Evolutionary conservation across 2,113 vertebrate genomes (phyloP), one percentile per base, ranked within the genome.

Genomic region (Cnemophilus loriae): DNA sequence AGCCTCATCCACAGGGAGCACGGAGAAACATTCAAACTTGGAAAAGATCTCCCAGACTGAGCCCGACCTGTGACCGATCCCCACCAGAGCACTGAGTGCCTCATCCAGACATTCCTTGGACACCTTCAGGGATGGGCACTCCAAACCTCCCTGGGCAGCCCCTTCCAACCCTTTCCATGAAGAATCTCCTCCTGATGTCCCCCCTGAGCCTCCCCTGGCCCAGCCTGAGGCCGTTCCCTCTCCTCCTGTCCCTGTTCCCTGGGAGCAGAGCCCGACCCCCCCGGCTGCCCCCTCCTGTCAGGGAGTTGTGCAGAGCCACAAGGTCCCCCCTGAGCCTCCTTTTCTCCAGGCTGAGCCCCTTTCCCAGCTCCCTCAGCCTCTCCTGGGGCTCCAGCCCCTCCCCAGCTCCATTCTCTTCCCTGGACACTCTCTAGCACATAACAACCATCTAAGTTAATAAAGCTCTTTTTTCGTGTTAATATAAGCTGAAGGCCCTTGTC

Each of bases 71-170:
- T 2, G 44, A 13, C 5, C 0, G 0, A 52, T 37, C 26, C 80
- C 16, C 56, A 32, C 2, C 5, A 3, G 16, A 32, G 39, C 33
- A 1, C 27, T 22, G 47, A 53, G 75, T 2, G 65, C 7, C 30
- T 6, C 5, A 0, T 27, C 35, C 59, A 14, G 33, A 1, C 2
- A 9, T 28, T 63, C 28, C 56, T 8, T 7, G 22, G 39, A 7
- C 46, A 23, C 9, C 15, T 28, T 2, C 7, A 8, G 11, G 41
- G 14, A 20, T 56, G 57, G 32, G 17, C 0, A 33, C 42, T 32
- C 35, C 67, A 64, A 1, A 63, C 0, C 21, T 14, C 56, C 26
- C 15, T 53, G 32, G 6, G 8, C 47, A 61, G 30, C 4, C 18
- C 4, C 15, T 41, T 2, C 23, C 35, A 55, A 4, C 6, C 9